These are phyloP conservation scores for Xanthorhoe spadicearia DNA, from an alignment of 2,888 invertebrate genomes.

Conservation along the genomic window DNA sequence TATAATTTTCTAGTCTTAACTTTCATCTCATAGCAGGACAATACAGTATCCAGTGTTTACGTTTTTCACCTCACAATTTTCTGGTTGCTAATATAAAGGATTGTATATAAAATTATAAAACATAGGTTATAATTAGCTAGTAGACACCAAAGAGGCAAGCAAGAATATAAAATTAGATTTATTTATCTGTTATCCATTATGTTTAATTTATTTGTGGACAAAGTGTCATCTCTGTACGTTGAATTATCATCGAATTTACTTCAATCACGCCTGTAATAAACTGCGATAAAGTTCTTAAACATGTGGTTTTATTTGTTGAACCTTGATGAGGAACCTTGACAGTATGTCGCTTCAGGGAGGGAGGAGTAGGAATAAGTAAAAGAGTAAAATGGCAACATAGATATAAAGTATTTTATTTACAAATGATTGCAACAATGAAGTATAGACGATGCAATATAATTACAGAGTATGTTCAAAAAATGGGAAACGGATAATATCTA, in stretches of 20 bases:
- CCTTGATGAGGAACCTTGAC: neutral
- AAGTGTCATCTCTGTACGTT: constrained; percentile 52
- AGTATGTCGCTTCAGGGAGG: too few species aligned
- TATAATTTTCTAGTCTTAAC: constrained; percentile 44
- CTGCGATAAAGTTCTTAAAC: constrained; percentile 65
- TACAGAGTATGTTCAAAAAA: constrained; percentile 84
- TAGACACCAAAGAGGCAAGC: constrained; percentile 83
- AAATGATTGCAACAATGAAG: constrained; percentile 86
- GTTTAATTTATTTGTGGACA: constrained; percentile 77
- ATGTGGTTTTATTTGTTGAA: constrained; percentile 45
- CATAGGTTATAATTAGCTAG: constrained; percentile 73
- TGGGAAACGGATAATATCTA: constrained; percentile 83
- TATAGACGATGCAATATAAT: constrained; percentile 84
- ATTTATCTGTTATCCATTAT: constrained; percentile 81
- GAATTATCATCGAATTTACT: constrained; percentile 67
- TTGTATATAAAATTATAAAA: constrained; percentile 51
- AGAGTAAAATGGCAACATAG: constrained; percentile 49
- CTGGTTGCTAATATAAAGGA: constrained; percentile 43
- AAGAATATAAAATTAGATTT: constrained; percentile 67
- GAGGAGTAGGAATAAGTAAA: constrained; percentile 27
- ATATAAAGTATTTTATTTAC: constrained; percentile 86
- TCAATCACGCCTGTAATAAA: constrained; percentile 68
- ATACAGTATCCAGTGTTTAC: constrained; percentile 34
- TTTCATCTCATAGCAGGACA: constrained; percentile 20
- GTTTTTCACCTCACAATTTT: constrained; percentile 45